Evolutionary conservation across 2,797 vertebrate genomes (phyloP), one percentile per base, ranked within the genome.

Genomic region (Gymnoscopelus braueri): DNA sequence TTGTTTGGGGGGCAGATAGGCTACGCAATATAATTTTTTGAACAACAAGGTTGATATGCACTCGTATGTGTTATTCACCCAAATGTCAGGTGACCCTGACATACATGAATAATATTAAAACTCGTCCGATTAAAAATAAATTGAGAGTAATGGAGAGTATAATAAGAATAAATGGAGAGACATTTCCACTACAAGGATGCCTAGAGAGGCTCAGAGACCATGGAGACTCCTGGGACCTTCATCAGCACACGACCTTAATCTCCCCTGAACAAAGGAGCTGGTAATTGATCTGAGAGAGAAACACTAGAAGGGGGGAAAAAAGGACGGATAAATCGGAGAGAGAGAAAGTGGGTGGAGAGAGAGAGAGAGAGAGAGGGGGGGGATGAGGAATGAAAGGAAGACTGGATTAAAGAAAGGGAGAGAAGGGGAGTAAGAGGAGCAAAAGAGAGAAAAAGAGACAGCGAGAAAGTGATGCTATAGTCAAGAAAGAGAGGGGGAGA

Each of bases 171-270:
- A 85, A 86, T 64, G 24, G 12, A 23, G 59, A 61, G 63, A 80
- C 60, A 65, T 86, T 82, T 77, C 60, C 14, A 24, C 61, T 67
- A 79, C 74, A 63, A 63, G 75, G 51, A 75, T 67, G 66, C 64
- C 5, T 62, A 0, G 11, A 0, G 11, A 71, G 39, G 68, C 72
- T 66, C 49, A 0, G 23, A 79, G 82, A 85, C 81, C 78, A 65
- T 54, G 59, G 70, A 74, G 74, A 64, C 78, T 80, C 65, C 11
- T 1, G 67, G 66, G 82, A 72, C 72, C 74, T 79, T 83, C 75
- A 77, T 80, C 72, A 77, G 80, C 50, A 23, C 14, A 49, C 9
- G 69, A 85, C 84, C 83, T 88, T 89, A 88, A 90, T 90, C 87
- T 84, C 80, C 62, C 44, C 64, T 47, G 83, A 88, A 88, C 82